A percentile compares a stretch with the other conserved stretches of the same genome.
phyloP scores from a whole-genome alignment of 2,888 invertebrate genomes.

The Strigamia maritima region DNA sequence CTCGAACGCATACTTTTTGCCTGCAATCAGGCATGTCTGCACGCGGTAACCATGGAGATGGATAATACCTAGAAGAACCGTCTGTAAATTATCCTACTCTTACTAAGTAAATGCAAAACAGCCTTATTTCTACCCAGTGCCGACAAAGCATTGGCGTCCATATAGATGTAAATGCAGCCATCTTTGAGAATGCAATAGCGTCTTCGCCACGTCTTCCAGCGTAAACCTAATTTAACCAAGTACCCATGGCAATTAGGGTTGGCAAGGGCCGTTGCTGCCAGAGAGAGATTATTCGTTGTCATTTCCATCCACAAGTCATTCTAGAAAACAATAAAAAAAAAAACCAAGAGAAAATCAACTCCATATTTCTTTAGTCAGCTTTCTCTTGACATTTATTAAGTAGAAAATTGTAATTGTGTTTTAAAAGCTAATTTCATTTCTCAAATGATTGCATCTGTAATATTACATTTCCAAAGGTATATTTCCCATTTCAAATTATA shows the following conservation, averaged over 20 bases:
- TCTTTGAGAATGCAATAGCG: slow-evolving; percentile 92
- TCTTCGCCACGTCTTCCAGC: slow-evolving; percentile 81
- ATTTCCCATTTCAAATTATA: too few species aligned
- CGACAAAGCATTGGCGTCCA: slow-evolving; percentile 77
- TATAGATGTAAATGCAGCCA: slow-evolving; percentile 90
- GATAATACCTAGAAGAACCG: slow-evolving; percentile 67
- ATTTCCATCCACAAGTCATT: slow-evolving; percentile 69
- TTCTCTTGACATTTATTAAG: background rate
- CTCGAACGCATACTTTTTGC: slow-evolving; percentile 87
- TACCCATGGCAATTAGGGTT: slow-evolving; percentile 91
- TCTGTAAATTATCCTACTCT: background rate
- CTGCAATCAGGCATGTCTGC: slow-evolving; percentile 74
- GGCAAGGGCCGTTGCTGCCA: slow-evolving; percentile 69
- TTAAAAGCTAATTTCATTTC: background rate
- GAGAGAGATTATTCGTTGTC: slow-evolving; percentile 73
- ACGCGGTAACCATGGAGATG: slow-evolving; percentile 92
- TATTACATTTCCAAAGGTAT: too few species aligned
- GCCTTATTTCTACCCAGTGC: slow-evolving; percentile 70
- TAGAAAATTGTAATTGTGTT: background rate
- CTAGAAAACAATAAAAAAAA: slow-evolving; percentile 47
- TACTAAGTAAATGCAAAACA: slow-evolving; percentile 5
- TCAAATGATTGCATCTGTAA: background rate
- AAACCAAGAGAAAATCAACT: slow-evolving; percentile 31
- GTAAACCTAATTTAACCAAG: slow-evolving; percentile 69
- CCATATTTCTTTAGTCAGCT: background rate